A percentile compares a stretch with the other conserved stretches of the same genome.
Evolutionary conservation across 2,797 vertebrate genomes (phyloP).

Genomic region (Malurus leucopterus): DNA sequence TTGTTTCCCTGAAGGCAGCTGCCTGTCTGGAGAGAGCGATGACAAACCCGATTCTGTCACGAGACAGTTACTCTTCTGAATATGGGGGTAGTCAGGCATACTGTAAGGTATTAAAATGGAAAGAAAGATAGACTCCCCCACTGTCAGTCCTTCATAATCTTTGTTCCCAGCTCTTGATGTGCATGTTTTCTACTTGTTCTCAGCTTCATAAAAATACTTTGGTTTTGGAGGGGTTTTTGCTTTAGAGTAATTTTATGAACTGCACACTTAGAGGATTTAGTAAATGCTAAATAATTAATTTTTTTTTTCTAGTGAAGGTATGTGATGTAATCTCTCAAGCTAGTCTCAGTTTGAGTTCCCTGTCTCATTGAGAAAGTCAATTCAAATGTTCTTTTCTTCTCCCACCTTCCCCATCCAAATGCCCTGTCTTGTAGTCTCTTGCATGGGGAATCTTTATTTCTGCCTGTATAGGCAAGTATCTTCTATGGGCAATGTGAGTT

Average conservation of each 20-base stretch:
- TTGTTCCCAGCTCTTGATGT: not conserved
- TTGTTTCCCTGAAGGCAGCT: not conserved
- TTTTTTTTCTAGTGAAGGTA: not conserved
- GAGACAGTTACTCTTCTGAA: not conserved
- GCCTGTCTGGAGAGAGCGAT: conserved; percentile 15
- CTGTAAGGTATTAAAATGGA: conserved; percentile 17
- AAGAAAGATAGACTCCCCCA: conserved; percentile 30
- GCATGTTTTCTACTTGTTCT: not conserved
- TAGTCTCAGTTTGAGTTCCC: not conserved
- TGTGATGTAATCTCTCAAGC: not conserved
- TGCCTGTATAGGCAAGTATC: not conserved
- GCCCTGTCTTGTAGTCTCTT: not conserved
- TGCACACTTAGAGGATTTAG: not conserved
- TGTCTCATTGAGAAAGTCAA: not conserved
- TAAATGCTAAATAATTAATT: not conserved
- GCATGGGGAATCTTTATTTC: not conserved
- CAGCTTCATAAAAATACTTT: not conserved
- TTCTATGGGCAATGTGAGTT: not conserved
- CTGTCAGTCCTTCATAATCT: conserved; percentile 13
- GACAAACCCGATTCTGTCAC: conserved; percentile 36
- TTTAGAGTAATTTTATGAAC: not conserved
- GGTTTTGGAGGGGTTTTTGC: not conserved
- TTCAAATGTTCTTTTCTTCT: not conserved
- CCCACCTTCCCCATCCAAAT: not conserved
- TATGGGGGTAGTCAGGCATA: conserved; percentile 20